phyloP scores from a whole-genome alignment of 2,888 invertebrate genomes.

The Diarsia brunnea region DNA sequence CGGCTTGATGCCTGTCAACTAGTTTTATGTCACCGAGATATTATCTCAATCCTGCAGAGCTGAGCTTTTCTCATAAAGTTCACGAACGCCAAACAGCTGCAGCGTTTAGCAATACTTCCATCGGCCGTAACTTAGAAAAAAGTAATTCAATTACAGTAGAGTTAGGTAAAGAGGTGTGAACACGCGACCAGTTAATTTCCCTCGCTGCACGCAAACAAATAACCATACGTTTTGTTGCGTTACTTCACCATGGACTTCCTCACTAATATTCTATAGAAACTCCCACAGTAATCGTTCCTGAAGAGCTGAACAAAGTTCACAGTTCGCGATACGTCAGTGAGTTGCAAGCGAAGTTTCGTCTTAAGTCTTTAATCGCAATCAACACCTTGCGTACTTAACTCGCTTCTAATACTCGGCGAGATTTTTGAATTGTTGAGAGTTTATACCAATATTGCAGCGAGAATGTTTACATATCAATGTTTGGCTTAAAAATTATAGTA shows the following conservation, averaged over 20 bases:
- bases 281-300: slow-evolving; percentile 29
- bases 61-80: not conserved
- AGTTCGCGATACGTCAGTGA: slow-evolving; percentile 28
- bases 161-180: slow-evolving; percentile 72
- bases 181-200: slow-evolving; percentile 72
- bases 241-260: slow-evolving; percentile 7
- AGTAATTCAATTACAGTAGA: slow-evolving; percentile 72
- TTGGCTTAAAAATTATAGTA: slow-evolving; percentile 52
- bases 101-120: slow-evolving; percentile 40
- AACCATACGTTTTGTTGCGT: slow-evolving; percentile 50
- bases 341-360: slow-evolving; percentile 43
- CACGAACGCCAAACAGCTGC: slow-evolving; percentile 11
- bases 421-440: slow-evolving; percentile 42
- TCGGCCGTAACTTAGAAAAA: slow-evolving; percentile 59
- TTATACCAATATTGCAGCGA: slow-evolving; percentile 54
- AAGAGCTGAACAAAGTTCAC: slow-evolving; percentile 29
- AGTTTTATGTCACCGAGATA: not conserved
- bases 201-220: slow-evolving; percentile 65
- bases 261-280: slow-evolving; percentile 19
- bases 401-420: slow-evolving; percentile 26
- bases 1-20: slow-evolving; percentile 20
- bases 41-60: not conserved
- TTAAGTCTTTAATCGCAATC: slow-evolving; percentile 56
- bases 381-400: slow-evolving; percentile 50
- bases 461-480: slow-evolving; percentile 37